Conservation (phyloP, 2,797 vertebrate genomes). For the Esox lucius region DNA sequence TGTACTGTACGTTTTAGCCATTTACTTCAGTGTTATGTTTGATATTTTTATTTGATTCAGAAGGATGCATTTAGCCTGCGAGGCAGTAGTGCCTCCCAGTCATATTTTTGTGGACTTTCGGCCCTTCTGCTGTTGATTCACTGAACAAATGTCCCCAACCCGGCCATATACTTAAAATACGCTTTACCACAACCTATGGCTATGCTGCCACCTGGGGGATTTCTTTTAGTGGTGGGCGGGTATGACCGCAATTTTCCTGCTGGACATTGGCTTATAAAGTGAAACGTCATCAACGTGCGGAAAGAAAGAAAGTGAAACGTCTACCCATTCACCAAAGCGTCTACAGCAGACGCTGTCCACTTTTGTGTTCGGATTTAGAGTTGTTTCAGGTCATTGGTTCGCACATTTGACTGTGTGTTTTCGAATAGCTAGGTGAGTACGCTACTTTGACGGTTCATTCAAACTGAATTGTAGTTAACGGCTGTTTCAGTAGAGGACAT, state of each 20-base stretch:
- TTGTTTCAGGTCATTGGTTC: not conserved
- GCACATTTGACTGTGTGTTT: not conserved
- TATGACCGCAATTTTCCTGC: not conserved
- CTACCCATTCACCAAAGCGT: not conserved
- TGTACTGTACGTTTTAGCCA: too few species aligned
- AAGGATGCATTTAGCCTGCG: too few species aligned
- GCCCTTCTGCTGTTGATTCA: not conserved
- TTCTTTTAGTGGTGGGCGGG: rapidly evolving
- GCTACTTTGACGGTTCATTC: too few species aligned
- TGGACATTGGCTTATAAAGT: slow-evolving; percentile 45
- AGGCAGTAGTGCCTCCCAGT: too few species aligned
- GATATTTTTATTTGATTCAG: too few species aligned
- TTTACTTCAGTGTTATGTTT: too few species aligned
- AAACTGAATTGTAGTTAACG: too few species aligned
- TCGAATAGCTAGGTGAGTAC: not conserved
- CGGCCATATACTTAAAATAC: not conserved
- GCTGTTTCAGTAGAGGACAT: too few species aligned
- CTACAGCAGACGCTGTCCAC: not conserved
- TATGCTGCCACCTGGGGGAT: slow-evolving; percentile 47
- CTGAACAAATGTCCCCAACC: not conserved
- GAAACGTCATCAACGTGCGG: not conserved
- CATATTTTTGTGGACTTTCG: too few species aligned
- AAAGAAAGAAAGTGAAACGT: slow-evolving; percentile 6
- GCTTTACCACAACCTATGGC: not conserved
- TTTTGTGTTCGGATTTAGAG: not conserved